Evolutionary conservation across 2,888 invertebrate species (phyloP).

Genomic region (Polymixis flavicincta): DNA sequence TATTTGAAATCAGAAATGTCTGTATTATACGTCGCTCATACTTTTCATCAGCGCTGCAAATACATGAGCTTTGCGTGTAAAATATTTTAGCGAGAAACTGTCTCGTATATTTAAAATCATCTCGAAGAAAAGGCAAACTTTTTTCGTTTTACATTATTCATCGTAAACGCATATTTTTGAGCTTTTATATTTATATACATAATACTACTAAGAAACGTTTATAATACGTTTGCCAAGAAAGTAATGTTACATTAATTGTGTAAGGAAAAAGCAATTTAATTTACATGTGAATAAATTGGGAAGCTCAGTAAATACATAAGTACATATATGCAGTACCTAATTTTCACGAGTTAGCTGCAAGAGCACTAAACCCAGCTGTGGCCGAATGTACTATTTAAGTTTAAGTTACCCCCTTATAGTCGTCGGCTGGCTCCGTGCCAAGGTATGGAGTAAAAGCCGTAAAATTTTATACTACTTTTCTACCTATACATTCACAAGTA

Average conservation of each 20-base stretch:
- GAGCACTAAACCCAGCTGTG: conserved; percentile 60
- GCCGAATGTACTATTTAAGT: conserved; percentile 66
- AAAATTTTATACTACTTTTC: conserved; percentile 63
- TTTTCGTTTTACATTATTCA: conserved; percentile 28
- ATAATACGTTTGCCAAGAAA: conserved; percentile 17
- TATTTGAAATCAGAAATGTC: conserved; percentile 18
- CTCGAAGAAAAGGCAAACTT: conserved; percentile 17
- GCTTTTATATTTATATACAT: not conserved
- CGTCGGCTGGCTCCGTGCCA: conserved; percentile 68
- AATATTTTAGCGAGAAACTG: conserved; percentile 34
- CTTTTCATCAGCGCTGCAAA: conserved; percentile 34
- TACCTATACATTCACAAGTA: conserved; percentile 56
- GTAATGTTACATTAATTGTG: not conserved
- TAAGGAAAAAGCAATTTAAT: conserved; percentile 39
- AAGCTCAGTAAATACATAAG: conserved; percentile 33
- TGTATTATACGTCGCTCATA: conserved; percentile 17
- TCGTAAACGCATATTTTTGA: conserved; percentile 17
- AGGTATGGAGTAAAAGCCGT: conserved; percentile 60
- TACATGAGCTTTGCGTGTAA: conserved; percentile 22
- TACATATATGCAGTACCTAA: conserved; percentile 23
- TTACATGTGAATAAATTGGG: conserved; percentile 40
- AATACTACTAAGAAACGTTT: not conserved
- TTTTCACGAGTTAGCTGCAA: conserved; percentile 55
- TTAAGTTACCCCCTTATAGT: conserved; percentile 69
- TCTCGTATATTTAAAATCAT: conserved; percentile 34